These are phyloP conservation scores for Alloscopus bannaensis DNA, from an alignment of 2,888 invertebrate genomes.

Conservation along the genomic window DNA sequence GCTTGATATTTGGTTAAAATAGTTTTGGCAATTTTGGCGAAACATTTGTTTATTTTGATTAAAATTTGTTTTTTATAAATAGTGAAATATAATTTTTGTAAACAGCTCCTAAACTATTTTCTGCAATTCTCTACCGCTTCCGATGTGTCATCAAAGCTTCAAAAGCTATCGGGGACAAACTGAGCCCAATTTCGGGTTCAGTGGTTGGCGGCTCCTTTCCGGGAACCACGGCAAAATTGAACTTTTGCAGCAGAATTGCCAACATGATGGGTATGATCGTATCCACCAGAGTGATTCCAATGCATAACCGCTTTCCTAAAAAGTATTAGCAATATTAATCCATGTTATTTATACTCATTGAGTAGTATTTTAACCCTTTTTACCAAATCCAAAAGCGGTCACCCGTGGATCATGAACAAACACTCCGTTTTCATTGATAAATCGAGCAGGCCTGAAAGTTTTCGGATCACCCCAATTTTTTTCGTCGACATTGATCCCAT, in stretches of 20 bases:
- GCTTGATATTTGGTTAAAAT: too few species aligned
- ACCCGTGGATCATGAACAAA: slow-evolving; percentile 60
- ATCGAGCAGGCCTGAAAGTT: slow-evolving; percentile 54
- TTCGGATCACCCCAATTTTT: slow-evolving; percentile 55
- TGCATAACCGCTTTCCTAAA: slow-evolving; percentile 61
- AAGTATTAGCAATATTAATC: too few species aligned
- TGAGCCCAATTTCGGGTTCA: slow-evolving; percentile 63
- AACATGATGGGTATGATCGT: slow-evolving; percentile 49
- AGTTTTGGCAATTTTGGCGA: too few species aligned
- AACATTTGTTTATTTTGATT: too few species aligned
- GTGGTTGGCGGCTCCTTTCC: slow-evolving; percentile 44
- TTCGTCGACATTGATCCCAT: slow-evolving; percentile 57
- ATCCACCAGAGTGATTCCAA: slow-evolving; percentile 53
- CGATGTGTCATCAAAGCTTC: too few species aligned
- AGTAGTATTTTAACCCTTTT: too few species aligned
- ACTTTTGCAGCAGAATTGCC: slow-evolving; percentile 45
- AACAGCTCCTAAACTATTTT: too few species aligned
- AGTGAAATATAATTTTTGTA: too few species aligned
- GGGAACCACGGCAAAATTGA: slow-evolving; percentile 48
- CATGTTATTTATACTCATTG: too few species aligned
- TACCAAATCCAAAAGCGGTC: slow-evolving; percentile 64
- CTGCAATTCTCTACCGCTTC: too few species aligned
- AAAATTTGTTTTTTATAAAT: too few species aligned
- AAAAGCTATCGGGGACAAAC: slow-evolving; percentile 47
- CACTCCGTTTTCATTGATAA: slow-evolving; percentile 62